Evolutionary conservation across 2,888 invertebrate species (phyloP).

Genomic region (Calliphora vomitoria): DNA sequence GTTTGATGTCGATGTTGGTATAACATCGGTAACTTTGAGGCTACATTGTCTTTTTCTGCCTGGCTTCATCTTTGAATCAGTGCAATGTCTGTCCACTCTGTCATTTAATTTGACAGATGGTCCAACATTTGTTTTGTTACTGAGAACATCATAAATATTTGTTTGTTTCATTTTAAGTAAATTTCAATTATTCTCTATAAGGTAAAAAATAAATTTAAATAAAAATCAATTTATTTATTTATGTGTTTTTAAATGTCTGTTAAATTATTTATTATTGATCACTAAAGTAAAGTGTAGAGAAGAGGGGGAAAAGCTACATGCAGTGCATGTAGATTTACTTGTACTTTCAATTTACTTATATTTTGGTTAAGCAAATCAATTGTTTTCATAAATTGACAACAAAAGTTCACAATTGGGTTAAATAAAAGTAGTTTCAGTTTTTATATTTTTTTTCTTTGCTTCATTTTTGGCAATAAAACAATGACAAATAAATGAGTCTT

Average conservation of each 20-base stretch:
- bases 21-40: too few relatives aligned
- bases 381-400: conserved; percentile 32
- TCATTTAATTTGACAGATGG: neutral
- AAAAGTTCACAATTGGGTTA: conserved; percentile 53
- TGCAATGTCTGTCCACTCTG: too few relatives aligned
- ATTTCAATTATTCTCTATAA: neutral
- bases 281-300: neutral
- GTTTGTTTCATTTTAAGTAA: neutral
- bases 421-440: conserved; percentile 18
- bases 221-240: conserved; percentile 30
- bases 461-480: neutral
- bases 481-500: neutral
- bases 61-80: too few relatives aligned
- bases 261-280: conserved; percentile 21
- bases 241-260: neutral
- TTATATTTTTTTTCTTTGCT: neutral
- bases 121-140: neutral
- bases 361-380: conserved; percentile 40
- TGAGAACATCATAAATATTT: neutral
- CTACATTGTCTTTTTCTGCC: too few relatives aligned
- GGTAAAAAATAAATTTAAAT: conserved; percentile 1
- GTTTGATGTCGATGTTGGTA: too few relatives aligned
- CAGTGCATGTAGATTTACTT: neutral
- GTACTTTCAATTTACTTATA: neutral
- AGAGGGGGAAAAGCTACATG: neutral